These are phyloP conservation scores for Anser brachyrhynchus DNA, from an alignment of 2,113 vertebrate genomes.

Conservation along the genomic window DNA sequence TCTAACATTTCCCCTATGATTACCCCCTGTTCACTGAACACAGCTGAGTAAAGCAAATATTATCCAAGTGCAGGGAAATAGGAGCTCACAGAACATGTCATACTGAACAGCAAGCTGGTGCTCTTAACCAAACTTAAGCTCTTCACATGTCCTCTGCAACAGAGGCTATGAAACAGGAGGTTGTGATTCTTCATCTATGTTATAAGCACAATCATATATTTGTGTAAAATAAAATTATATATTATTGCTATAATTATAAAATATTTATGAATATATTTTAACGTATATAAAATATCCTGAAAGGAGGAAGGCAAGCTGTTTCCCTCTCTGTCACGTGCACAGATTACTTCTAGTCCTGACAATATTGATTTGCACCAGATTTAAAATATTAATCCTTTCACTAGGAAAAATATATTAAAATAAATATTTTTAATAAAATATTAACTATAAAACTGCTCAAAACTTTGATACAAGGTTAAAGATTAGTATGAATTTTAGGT, in stretches of 20 bases:
- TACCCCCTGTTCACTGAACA: background rate
- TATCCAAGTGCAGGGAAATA: background rate
- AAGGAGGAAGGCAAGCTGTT: background rate
- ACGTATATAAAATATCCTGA: background rate
- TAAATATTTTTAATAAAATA: background rate
- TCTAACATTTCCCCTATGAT: background rate
- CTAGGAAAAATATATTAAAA: background rate
- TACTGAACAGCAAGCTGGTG: background rate
- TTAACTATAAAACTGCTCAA: background rate
- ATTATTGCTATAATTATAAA: background rate
- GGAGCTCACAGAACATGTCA: background rate
- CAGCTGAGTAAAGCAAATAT: background rate
- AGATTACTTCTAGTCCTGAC: background rate
- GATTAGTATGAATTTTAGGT: background rate
- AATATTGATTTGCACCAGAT: background rate
- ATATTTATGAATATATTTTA: background rate
- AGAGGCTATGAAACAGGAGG: background rate
- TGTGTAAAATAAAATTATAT: background rate
- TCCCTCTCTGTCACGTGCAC: background rate
- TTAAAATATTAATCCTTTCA: background rate
- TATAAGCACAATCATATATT: background rate
- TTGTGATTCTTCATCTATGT: background rate
- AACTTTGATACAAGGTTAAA: background rate
- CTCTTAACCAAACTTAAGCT: background rate
- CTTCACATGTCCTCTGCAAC: background rate